Percentiles rank a stretch among this genome's conserved stretches.
These are phyloP conservation scores for Pseudomugil gertrudae DNA, from an alignment of 2,797 vertebrate species.

Conservation along the genomic window DNA sequence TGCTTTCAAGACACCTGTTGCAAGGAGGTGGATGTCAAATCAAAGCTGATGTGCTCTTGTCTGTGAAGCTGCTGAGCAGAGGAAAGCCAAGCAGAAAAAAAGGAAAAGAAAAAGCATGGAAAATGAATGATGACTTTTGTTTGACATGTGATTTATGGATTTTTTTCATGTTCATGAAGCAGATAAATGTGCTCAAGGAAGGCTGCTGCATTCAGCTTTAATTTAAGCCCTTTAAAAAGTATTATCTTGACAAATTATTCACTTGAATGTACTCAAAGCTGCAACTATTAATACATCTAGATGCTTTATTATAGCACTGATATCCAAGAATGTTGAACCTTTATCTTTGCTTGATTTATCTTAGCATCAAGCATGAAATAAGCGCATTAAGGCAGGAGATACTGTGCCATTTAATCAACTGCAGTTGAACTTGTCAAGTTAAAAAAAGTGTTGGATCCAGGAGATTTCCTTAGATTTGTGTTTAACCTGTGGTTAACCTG, in stretches of 20 bases:
- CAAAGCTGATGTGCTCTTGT: conserved; percentile 48
- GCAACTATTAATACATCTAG: conserved; percentile 26
- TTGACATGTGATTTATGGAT: conserved; percentile 41
- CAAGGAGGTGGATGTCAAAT: conserved; percentile 52
- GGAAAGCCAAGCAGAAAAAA: conserved; percentile 28
- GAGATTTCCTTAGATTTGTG: conserved; percentile 50
- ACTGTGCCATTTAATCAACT: conserved; percentile 12
- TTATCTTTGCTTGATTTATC: conserved; percentile 32
- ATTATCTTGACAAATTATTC: conserved; percentile 40
- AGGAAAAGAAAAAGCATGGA: conserved; percentile 20
- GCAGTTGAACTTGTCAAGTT: conserved; percentile 47
- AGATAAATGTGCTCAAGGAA: conserved; percentile 28
- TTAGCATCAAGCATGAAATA: conserved; percentile 9
- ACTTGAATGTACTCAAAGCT: conserved; percentile 19
- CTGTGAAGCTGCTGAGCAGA: conserved; percentile 13
- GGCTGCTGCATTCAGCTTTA: conserved; percentile 19
- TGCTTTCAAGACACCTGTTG: conserved; percentile 77
- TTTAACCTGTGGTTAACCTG: conserved; percentile 73
- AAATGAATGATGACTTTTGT: conserved; percentile 33
- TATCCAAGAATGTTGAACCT: conserved; percentile 22
- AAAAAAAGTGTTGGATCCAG: conserved; percentile 42
- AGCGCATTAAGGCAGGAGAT: conserved; percentile 8
- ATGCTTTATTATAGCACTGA: conserved; percentile 29
- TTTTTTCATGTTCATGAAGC: conserved; percentile 39
- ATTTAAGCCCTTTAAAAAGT: conserved; percentile 17